Percentiles rank a stretch among this genome's conserved stretches.
Conservation (phyloP, 1,140 invertebrate genomes). For the Heliothis subflexa region DNA sequence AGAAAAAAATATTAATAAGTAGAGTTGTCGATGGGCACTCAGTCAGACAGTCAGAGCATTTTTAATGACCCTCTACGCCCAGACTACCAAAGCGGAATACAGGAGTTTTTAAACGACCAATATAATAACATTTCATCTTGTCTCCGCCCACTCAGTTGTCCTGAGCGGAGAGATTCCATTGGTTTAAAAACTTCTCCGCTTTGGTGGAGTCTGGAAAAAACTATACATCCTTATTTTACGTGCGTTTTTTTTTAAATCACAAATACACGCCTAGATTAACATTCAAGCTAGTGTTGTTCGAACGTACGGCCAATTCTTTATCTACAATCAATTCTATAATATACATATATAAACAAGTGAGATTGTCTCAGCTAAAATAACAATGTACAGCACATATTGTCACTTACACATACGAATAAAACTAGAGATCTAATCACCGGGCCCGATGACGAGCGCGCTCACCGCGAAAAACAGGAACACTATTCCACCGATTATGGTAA, state of each 20-base stretch:
- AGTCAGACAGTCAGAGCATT: no score
- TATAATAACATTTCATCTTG: no score
- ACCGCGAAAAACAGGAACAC: slow-evolving; percentile 97
- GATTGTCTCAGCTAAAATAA: slow-evolving; percentile 51
- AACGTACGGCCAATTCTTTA: background rate
- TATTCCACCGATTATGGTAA: slow-evolving; percentile 96
- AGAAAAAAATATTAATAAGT: no score
- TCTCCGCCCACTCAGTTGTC: no score
- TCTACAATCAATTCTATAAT: background rate
- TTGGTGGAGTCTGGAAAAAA: background rate
- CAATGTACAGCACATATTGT: slow-evolving; percentile 62
- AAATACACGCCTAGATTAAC: background rate
- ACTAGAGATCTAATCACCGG: slow-evolving; percentile 70
- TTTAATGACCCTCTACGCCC: no score
- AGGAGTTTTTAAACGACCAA: no score
- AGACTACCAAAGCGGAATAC: no score
- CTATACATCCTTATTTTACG: no score
- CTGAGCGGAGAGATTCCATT: no score
- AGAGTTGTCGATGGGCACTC: no score
- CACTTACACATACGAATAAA: slow-evolving; percentile 62
- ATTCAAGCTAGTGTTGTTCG: slow-evolving; percentile 36
- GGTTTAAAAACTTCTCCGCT: background rate
- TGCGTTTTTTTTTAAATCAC: no score
- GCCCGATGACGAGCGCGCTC: slow-evolving; percentile 93
- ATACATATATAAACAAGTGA: slow-evolving; percentile 42